These are phyloP conservation scores for Cosmopolites sordidus DNA, from an alignment of 2,888 invertebrate species.

Conservation along the genomic window DNA sequence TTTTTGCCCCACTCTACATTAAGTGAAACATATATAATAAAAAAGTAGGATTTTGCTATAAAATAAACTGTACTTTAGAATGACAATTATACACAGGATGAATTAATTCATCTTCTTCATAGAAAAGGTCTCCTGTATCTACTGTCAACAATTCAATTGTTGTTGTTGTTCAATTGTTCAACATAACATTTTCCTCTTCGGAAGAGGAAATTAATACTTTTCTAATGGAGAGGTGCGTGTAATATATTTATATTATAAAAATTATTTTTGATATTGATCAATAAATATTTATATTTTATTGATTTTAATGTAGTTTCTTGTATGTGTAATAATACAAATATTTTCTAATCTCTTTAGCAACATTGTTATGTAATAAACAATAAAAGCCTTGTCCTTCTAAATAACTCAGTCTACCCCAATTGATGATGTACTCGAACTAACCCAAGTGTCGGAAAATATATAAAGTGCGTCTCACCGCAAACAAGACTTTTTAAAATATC, in stretches of 20 bases:
- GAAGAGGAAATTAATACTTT: no score
- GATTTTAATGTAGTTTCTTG: no score
- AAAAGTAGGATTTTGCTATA: no score
- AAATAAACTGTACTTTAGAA: conserved; percentile 13
- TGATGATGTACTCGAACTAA: conserved; percentile 72
- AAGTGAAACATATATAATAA: no score
- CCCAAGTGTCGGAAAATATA: no score
- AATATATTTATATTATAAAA: no score
- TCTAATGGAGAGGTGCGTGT: no score
- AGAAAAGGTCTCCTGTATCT: conserved; percentile 3
- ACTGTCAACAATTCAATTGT: conserved; percentile 17
- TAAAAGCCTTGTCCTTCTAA: conserved; percentile 58
- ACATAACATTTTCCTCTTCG: neutral
- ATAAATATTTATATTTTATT: no score
- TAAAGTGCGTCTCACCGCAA: no score
- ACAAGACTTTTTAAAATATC: no score
- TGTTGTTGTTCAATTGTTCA: conserved; percentile 19
- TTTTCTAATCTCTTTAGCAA: conserved; percentile 67
- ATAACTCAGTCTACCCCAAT: conserved; percentile 67
- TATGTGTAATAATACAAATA: conserved; percentile 65
- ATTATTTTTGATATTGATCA: no score
- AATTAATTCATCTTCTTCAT: conserved; percentile 13
- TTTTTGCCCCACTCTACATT: no score
- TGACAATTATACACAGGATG: conserved; percentile 15
- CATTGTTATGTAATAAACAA: conserved; percentile 63